Percentiles rank a stretch among this genome's conserved stretches.
Conservation (phyloP, 2,888 invertebrate genomes). For the Dasysyrphus tricinctus region DNA sequence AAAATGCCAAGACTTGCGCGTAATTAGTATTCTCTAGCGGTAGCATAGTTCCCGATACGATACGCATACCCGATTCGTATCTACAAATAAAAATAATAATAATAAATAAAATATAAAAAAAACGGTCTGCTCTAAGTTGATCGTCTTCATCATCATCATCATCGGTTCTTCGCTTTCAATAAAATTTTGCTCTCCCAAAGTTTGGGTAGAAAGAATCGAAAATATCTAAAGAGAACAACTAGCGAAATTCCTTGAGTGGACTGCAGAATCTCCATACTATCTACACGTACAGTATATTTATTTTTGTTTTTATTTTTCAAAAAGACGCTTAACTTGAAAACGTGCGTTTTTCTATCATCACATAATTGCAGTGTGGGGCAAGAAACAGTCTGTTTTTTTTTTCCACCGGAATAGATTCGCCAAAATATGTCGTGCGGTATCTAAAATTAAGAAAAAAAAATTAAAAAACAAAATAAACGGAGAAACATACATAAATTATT, state of each 20-base stretch:
- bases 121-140: slow-evolving; percentile 45
- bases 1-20: slow-evolving; percentile 66
- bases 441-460: slow-evolving; percentile 4
- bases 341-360: slow-evolving; percentile 45
- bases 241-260: slow-evolving; percentile 37
- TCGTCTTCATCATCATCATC: slow-evolving; percentile 25
- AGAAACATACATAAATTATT: slow-evolving; percentile 35
- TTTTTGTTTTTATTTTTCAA: slow-evolving; percentile 16
- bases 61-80: slow-evolving; percentile 64
- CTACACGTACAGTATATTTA: not conserved
- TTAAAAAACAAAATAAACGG: slow-evolving; percentile 26
- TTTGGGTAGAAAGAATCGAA: slow-evolving; percentile 44
- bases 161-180: slow-evolving; percentile 45
- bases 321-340: slow-evolving; percentile 37
- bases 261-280: not conserved
- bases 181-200: slow-evolving; percentile 49
- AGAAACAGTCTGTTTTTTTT: slow-evolving; percentile 27
- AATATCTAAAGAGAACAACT: slow-evolving; percentile 29
- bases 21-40: slow-evolving; percentile 73
- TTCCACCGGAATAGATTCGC: slow-evolving; percentile 31
- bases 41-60: slow-evolving; percentile 67
- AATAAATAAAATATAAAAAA: slow-evolving; percentile 19
- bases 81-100: not conserved
- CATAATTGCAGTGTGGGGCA: slow-evolving; percentile 34
- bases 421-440: slow-evolving; percentile 46